Percentiles rank a stretch among this genome's conserved stretches.
These are phyloP conservation scores for Chlorops oryzae DNA, from an alignment of 1,140 invertebrate species.

Conservation along the genomic window DNA sequence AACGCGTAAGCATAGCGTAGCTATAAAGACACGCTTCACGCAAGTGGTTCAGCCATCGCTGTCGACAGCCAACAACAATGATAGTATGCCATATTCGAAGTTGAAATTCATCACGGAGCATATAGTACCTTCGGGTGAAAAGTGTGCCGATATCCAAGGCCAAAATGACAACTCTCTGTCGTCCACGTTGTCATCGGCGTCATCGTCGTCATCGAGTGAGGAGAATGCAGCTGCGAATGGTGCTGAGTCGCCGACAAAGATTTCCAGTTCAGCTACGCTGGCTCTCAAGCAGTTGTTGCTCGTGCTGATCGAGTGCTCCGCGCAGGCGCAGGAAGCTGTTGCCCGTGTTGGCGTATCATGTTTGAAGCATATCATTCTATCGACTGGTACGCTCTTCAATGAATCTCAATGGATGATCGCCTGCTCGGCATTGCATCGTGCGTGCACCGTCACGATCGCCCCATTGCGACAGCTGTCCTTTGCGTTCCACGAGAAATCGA, in stretches of 20 bases:
- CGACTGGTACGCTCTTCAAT: conserved; percentile 72
- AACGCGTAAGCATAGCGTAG: conserved; percentile 21
- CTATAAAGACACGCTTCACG: conserved; percentile 35
- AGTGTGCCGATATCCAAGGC: conserved; percentile 2
- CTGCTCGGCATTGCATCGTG: conserved; percentile 69
- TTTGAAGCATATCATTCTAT: conserved; percentile 79
- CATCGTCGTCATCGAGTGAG: conserved; percentile 35
- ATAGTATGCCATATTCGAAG: conserved; percentile 41
- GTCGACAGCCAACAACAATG: conserved; percentile 30
- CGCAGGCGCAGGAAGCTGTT: conserved; percentile 79
- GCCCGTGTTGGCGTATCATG: conserved; percentile 88
- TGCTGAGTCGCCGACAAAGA: conserved; percentile 41
- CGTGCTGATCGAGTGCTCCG: conserved; percentile 86
- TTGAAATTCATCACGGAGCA: conserved; percentile 40
- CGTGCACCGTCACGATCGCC: conserved; percentile 74
- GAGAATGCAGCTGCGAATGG: conserved; percentile 40
- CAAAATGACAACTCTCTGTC: conserved; percentile 26
- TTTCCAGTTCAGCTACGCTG: conserved; percentile 58
- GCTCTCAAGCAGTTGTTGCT: conserved; percentile 80
- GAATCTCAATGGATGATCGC: conserved; percentile 79
- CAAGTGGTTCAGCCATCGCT: conserved; percentile 34
- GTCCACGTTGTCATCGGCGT: too few species aligned
- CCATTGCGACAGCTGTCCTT: conserved; percentile 78
- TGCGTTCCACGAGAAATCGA: conserved; percentile 81
- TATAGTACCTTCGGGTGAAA: conserved; percentile 16